Conservation (phyloP, 1,140 invertebrate genomes). For the Cyrtorhinus lividipennis region DNA sequence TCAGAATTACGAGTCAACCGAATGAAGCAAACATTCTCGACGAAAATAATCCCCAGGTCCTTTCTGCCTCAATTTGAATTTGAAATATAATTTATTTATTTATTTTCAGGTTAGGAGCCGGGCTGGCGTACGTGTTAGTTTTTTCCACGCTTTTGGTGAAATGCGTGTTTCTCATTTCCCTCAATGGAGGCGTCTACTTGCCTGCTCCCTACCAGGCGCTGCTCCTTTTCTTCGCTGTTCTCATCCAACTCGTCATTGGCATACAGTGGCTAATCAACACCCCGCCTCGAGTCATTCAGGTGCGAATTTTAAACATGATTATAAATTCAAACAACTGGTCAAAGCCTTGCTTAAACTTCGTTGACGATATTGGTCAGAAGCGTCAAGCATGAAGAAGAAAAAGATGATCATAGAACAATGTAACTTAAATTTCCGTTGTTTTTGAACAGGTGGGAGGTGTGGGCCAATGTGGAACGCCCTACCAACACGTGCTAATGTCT, state of each 20-base stretch:
- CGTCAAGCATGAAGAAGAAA: no score
- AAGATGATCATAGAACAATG: no score
- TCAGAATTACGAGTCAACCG: no score
- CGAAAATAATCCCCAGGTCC: no score
- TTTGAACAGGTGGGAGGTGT: conserved; percentile 22
- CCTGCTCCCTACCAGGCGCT: conserved; percentile 77
- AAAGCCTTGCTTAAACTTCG: no score
- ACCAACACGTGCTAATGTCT: conserved; percentile 57
- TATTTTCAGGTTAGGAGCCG: conserved; percentile 59
- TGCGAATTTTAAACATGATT: conserved; percentile 13
- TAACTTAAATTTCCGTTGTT: no score
- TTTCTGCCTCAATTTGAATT: no score
- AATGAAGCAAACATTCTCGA: no score
- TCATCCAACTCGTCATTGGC: conserved; percentile 78
- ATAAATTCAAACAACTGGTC: background rate
- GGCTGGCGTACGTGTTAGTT: conserved; percentile 73
- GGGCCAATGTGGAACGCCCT: conserved; percentile 43
- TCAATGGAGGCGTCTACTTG: conserved; percentile 83
- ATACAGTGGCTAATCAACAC: conserved; percentile 68
- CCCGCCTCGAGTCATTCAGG: conserved; percentile 44
- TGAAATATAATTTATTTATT: no score
- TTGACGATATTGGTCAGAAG: no score
- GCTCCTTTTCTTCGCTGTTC: conserved; percentile 73
- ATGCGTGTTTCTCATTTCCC: conserved; percentile 79
- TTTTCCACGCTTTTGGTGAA: conserved; percentile 87